These are phyloP conservation scores for Pocota personata DNA, from an alignment of 2,888 invertebrate species.

Conservation along the genomic window DNA sequence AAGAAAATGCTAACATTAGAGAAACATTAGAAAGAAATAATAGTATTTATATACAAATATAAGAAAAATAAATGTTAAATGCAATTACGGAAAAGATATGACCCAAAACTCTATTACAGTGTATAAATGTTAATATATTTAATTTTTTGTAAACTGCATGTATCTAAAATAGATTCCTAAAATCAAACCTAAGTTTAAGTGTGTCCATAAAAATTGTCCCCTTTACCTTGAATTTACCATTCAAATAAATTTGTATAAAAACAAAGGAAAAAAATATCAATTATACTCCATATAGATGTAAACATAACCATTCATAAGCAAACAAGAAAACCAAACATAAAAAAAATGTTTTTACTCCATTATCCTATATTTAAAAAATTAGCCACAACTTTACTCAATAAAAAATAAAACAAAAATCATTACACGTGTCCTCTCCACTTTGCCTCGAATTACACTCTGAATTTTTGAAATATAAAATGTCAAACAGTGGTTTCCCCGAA, in stretches of 20 bases:
- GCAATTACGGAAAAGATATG: conserved; percentile 20
- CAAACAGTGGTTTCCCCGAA: conserved; percentile 59
- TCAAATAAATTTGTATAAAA: conserved; percentile 27
- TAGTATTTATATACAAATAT: conserved; percentile 8
- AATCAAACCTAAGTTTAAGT: neutral
- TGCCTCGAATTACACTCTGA: conserved; percentile 45
- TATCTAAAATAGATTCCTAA: neutral
- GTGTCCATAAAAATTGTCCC: conserved; percentile 14
- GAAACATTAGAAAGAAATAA: conserved; percentile 30
- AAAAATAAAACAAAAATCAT: neutral
- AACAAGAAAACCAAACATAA: neutral
- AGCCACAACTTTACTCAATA: conserved; percentile 30
- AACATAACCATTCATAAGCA: conserved; percentile 39
- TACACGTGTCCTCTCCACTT: conserved; percentile 42
- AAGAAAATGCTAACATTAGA: conserved; percentile 30
- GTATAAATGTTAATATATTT: conserved; percentile 61
- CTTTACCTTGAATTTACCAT: neutral
- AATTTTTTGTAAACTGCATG: neutral
- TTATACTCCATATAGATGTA: conserved; percentile 45
- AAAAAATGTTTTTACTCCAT: conserved; percentile 29
- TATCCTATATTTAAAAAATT: conserved; percentile 20
- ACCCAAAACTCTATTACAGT: conserved; percentile 33
- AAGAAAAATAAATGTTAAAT: conserved; percentile 29
- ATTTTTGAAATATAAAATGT: conserved; percentile 35
- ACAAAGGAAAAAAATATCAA: conserved; percentile 19